Evolutionary conservation across 2,888 invertebrate genomes (phyloP), one percentile per base, ranked within the genome.

Genomic region (Lottia gigantea): DNA sequence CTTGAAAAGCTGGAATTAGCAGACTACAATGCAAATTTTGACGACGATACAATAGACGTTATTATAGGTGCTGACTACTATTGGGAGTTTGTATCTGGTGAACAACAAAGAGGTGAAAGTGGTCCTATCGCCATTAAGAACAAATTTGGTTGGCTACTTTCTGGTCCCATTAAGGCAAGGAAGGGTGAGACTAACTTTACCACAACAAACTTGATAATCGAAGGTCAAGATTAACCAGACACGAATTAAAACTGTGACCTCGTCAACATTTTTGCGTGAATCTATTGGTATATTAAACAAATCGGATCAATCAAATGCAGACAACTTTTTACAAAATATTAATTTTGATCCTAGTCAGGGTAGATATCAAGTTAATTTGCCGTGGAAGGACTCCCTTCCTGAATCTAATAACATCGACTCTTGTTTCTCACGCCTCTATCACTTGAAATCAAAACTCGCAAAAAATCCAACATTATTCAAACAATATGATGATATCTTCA

Each of bases 131-230:
- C 55, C 2, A 55, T 55, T 55, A 19, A 55, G 15, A 55, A 16
- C 15, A 55, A 55, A 55, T 55, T 55, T 55, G 55, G 19, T 19
- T 55, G 55, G 55, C 55, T 55, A 19, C n/a, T 55, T 55, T 55
- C 55, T 15, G 55, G 55, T 19, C 55, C 19, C 1, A 55, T 55
- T 55, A 55, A 55, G 19, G 49, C n/a, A 19, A 12, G 19, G 16
- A 19, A 12, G n/a, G 19, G 14, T 19, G 49, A 16, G 19, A 19
- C 16, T 19, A 49, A 49, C 19, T 49, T n/a, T 49, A 49, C 49
- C 19, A 19, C 19, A n/a, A 49, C 49, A 49, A 49, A 49, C 11
- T 19, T 49, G 19, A 49, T 55, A 19, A 55, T 55, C n/a, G 55
- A 19, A 19, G n/a, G 8, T 19, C 55, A 55, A 55, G 19, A 49